Base-by-base conservation (phyloP, 2,113 vertebrate species). In the Corynorhinus townsendii region DNA sequence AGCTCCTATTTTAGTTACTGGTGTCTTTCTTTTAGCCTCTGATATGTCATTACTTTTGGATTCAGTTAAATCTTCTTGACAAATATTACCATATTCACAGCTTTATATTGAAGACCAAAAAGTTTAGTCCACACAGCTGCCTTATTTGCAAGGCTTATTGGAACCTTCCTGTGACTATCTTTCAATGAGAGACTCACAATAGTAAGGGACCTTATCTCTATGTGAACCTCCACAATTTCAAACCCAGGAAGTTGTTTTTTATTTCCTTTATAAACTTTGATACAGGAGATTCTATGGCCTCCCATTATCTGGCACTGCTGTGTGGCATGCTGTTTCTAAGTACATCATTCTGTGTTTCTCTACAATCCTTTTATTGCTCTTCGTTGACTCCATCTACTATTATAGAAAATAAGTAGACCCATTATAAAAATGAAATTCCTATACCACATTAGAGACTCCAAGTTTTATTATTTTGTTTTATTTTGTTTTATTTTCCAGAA, bases 401-500 rank as follows among this genome's bases (percentile, higher is more conserved):
- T 81, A 35, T 17, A 90, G 20, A 91, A 91, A 91, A 69, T 69
- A 75, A 92, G 15, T 84, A 76, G 19, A 54, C 7, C 20, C 17
- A 83, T 89, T 95, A 91, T 77, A 66, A 77, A 96, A 96, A 84
- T 84, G 19, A 82, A 94, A 89, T 43, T 80, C 33, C 77, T 72
- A 40, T 3, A 54, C 19, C 64, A 79, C 33, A 3, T 89, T 82
- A 86, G 62, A 79, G 9, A 35, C 7, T 56, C 38, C 76, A 75
- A 12, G 5, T 72, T 75, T 73, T 82, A 43, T 71, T 86, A 86
- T 64, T 47, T 72, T 43, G 52, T 64, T 93, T 90, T 35, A 52
- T 91, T 94, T 94, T 93, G 14, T 92, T 93, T 96, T 97, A 64
- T 93, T 91, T 95, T 95, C 71, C 54, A 93, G 75, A 77, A 90